phyloP scores from a whole-genome alignment of 2,113 vertebrate species.

The Cromileptes altivelis region DNA sequence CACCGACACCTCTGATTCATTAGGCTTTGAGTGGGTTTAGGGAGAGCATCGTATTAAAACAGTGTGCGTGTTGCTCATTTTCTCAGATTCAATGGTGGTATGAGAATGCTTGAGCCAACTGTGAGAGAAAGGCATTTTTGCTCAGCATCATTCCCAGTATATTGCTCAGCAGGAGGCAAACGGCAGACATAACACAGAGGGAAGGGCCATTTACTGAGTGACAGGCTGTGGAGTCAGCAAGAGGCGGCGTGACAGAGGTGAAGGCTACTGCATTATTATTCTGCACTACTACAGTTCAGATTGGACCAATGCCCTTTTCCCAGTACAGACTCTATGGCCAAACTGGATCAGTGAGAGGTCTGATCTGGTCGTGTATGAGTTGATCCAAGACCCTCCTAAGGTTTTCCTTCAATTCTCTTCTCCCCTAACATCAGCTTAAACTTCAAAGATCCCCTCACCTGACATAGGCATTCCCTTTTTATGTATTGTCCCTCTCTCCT shows the following conservation, averaged over 20 bases:
- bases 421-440: slow-evolving; percentile 45
- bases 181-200: neutral
- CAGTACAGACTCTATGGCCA: slow-evolving; percentile 1
- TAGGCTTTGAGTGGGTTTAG: slow-evolving; percentile 24
- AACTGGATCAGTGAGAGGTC: slow-evolving; percentile 12
- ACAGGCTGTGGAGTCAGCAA: slow-evolving; percentile 50
- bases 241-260: slow-evolving; percentile 31
- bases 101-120: neutral
- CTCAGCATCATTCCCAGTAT: neutral
- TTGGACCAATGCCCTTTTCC: neutral
- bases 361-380: slow-evolving; percentile 29
- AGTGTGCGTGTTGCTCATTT: neutral
- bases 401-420: slow-evolving; percentile 25
- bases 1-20: slow-evolving; percentile 53
- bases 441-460: slow-evolving; percentile 56
- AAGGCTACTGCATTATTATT: slow-evolving; percentile 4
- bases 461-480: slow-evolving; percentile 47
- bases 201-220: slow-evolving; percentile 34
- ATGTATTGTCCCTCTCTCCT: slow-evolving; percentile 50
- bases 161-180: slow-evolving; percentile 11
- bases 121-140: slow-evolving; percentile 16
- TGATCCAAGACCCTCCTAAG: slow-evolving; percentile 23
- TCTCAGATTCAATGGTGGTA: slow-evolving; percentile 1
- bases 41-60: slow-evolving; percentile 11
- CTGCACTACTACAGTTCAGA: slow-evolving; percentile 3